These are phyloP conservation scores for Bufotes viridis DNA, from an alignment of 2,797 vertebrate genomes.

Conservation along the genomic window DNA sequence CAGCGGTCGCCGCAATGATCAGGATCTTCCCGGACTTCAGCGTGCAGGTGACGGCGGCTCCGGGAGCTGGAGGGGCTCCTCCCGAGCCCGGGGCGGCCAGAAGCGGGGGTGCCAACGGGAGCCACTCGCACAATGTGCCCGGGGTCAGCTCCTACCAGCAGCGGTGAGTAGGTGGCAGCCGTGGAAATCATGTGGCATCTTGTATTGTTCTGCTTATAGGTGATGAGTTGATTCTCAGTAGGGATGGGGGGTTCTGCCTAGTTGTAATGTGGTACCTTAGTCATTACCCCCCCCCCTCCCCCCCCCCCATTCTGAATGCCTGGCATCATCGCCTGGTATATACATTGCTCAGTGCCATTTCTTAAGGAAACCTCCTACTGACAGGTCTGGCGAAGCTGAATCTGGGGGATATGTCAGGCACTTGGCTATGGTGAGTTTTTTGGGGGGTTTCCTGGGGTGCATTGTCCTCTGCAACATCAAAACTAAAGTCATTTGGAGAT, in stretches of 20 bases:
- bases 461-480: background rate
- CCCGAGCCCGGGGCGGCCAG: constrained; percentile 79
- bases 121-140: constrained; percentile 90
- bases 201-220: background rate
- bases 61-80: constrained; percentile 69
- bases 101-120: constrained; percentile 84
- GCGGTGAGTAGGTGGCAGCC: constrained; percentile 81
- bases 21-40: constrained; percentile 99
- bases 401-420: constrained; percentile 48
- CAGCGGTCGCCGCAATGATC: constrained; percentile 84
- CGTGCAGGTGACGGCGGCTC: constrained; percentile 94
- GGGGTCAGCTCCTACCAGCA: constrained; percentile 94
- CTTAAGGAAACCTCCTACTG: constrained; percentile 43
- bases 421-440: constrained; percentile 55
- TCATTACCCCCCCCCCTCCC: background rate
- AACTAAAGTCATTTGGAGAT: background rate
- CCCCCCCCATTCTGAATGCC: constrained; percentile 26
- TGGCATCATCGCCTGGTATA: constrained; percentile 21
- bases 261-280: constrained; percentile 33
- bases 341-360: constrained; percentile 43
- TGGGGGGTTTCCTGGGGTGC: constrained; percentile 9
- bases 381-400: constrained; percentile 15
- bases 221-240: background rate
- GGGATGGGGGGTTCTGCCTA: background rate
- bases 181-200: background rate